Base-by-base conservation (phyloP, 2,888 invertebrate genomes). In the Xestia xanthographa region DNA sequence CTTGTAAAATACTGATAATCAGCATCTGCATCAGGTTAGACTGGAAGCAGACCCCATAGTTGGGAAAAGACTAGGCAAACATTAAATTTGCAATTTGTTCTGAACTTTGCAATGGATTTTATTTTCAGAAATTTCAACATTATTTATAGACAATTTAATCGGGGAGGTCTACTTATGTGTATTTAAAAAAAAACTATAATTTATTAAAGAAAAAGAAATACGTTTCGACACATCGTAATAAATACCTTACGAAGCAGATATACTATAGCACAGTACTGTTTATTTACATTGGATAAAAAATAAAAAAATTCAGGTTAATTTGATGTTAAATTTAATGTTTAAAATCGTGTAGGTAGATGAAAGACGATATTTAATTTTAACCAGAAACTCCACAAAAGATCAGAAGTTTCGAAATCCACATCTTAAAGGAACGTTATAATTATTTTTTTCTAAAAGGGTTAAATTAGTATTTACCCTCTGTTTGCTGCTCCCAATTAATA, bases 401-500 rank as follows among this genome's bases (percentile, higher is more conserved):
- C 50, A 12, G 9, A 62, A 62, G 5, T 63, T 50, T 14, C 0
- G 0, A 38, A 77, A 69, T 77, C 17, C 38, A 50, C 43, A 50
- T 62, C 68, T 43, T 62, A 76, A 67, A 76, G 12, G 34, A 69
- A 38, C 34, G 26, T 29, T 20, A 53, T 77, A n/a, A 77, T 41
- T 17, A 38, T 56, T 69, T 60, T 60, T 80, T 72, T 56, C 3
- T 0, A 45, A 53, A 58, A 26, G 45, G 56, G 22, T 43, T 58
- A 45, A 41, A 68, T 58, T 53, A 45, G 38, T 66, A 41, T 34
- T 62, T 50, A 66, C 56, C 34, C 58, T 77, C 53, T 72, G 45
- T 56, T 69, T 66, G 43, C 53, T 26, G 20, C 34, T n/a, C n/a
- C 34, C 43, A 77, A 77, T 82, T 74, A 74, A 69, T 58, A 72